Base-by-base conservation (phyloP, 2,113 vertebrate species). In the Solenodon paradoxus region DNA sequence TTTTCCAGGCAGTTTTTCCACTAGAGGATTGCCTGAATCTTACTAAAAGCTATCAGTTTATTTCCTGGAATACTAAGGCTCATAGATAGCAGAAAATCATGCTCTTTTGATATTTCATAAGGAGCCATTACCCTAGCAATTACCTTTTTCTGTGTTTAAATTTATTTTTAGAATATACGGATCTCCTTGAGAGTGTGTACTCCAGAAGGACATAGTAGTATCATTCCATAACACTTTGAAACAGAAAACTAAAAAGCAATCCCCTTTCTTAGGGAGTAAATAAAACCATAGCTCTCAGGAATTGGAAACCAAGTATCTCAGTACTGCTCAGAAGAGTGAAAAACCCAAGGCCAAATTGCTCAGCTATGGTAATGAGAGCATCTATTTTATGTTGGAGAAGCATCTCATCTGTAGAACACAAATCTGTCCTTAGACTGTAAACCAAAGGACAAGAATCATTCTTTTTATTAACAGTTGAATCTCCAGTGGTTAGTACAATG, bases 21-120 rank as follows among this genome's bases (percentile, higher is more conserved):
- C 32, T 75, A 68, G 45, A 96, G 40, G 64, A 81, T 66, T 92
- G 66, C 24, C 45, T 79, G 47, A 92, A 69, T 90, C 35, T 90
- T 88, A 89, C 20, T 40, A 88, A 55, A 57, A 77, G 71, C 72
- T 83, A 2, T 78, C 81, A 53, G 64, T 94, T 68, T 85, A 16
- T 72, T 94, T 94, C 63, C 63, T 91, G 24, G 55, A 88, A 91
- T 93, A 90, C 77, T 95, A 78, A 80, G 49, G 47, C n/a, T 66
- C 61, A 88, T 49, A 90, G 28, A 59, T 64, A 45, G 8, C 26
- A 92, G 42, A 92, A 81, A 61, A n/a, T 61, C 30, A 75, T 64
- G 45, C 16, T 94, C 28, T 78, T 55, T 71, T 80, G 53, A 32
- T 66, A 63, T 93, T 92, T 84, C 81, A 40, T 69, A 94, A 92